These are phyloP conservation scores for Parazoanthus swiftii DNA, from an alignment of 92 coral and sea anemone genomes.

Conservation along the genomic window DNA sequence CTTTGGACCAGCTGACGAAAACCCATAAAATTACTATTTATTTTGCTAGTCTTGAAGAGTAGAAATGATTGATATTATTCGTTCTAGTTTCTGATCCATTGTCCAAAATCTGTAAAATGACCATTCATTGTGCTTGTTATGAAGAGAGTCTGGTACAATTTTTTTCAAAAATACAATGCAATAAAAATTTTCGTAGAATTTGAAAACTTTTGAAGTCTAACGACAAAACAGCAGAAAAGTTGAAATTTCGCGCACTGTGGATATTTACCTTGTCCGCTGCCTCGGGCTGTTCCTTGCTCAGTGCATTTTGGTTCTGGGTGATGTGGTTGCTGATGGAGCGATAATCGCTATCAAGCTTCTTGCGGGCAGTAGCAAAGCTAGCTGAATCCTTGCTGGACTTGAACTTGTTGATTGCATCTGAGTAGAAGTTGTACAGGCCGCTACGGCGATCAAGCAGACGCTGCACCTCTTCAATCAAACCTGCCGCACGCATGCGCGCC, in stretches of 20 bases:
- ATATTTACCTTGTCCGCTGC: constrained; percentile 81
- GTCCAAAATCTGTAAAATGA: too few species aligned
- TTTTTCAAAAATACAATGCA: too few species aligned
- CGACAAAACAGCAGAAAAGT: too few species aligned
- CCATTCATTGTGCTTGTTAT: too few species aligned
- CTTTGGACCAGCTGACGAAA: too few species aligned
- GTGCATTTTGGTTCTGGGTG: constrained; percentile 75
- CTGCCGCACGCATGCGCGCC: constrained; percentile 97
- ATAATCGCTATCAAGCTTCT: constrained; percentile 94
- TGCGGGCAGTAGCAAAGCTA: constrained; percentile 89
- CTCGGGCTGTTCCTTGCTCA: constrained; percentile 93
- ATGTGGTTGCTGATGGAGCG: constrained; percentile 89
- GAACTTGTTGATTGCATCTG: constrained; percentile 90
- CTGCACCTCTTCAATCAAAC: constrained; percentile 86
- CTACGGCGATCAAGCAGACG: constrained; percentile 91
- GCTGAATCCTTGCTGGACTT: constrained; percentile 88
- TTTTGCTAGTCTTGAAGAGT: too few species aligned
- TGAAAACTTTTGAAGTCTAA: too few species aligned
- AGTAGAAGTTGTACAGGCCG: constrained; percentile 91
- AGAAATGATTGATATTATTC: too few species aligned
- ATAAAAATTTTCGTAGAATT: too few species aligned
- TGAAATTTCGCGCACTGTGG: neutral
- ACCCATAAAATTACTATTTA: too few species aligned
- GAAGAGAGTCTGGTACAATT: too few species aligned
- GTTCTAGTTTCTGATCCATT: too few species aligned